phyloP scores from a whole-genome alignment of 2,888 invertebrate genomes.

The Melieria crassipennis region DNA sequence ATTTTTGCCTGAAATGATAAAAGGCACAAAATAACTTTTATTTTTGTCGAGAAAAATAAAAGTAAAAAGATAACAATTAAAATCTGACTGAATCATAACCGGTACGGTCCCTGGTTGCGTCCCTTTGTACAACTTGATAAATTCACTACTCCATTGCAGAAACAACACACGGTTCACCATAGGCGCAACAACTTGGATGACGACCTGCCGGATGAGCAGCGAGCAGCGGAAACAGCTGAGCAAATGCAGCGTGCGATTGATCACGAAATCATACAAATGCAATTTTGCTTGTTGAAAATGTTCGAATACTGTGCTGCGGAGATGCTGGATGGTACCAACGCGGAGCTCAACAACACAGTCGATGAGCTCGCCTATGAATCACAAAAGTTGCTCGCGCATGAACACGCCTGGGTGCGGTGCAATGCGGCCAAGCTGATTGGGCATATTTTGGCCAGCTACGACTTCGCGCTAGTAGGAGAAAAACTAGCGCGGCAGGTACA shows the following conservation, averaged over 20 bases:
- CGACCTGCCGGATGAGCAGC: slow-evolving; percentile 27
- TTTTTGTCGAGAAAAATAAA: too few relatives aligned
- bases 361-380: slow-evolving; percentile 74
- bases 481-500: not conserved
- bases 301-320: slow-evolving; percentile 72
- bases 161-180: slow-evolving; percentile 1
- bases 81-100: too few relatives aligned
- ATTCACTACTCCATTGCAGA: not conserved
- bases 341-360: slow-evolving; percentile 55
- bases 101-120: too few relatives aligned
- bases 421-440: slow-evolving; percentile 81
- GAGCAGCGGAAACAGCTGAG: slow-evolving; percentile 61
- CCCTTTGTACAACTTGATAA: not conserved
- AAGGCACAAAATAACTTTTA: too few relatives aligned
- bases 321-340: slow-evolving; percentile 66
- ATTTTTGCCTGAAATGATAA: too few relatives aligned
- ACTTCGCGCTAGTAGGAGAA: slow-evolving; percentile 70
- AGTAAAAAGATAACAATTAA: too few relatives aligned
- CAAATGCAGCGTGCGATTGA: slow-evolving; percentile 74
- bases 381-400: slow-evolving; percentile 79
- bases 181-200: not conserved
- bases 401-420: slow-evolving; percentile 88
- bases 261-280: slow-evolving; percentile 79
- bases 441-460: slow-evolving; percentile 73
- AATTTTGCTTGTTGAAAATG: slow-evolving; percentile 77